Evolutionary conservation across 2,888 invertebrate species (phyloP).

Genomic region (Dusona sp.): DNA sequence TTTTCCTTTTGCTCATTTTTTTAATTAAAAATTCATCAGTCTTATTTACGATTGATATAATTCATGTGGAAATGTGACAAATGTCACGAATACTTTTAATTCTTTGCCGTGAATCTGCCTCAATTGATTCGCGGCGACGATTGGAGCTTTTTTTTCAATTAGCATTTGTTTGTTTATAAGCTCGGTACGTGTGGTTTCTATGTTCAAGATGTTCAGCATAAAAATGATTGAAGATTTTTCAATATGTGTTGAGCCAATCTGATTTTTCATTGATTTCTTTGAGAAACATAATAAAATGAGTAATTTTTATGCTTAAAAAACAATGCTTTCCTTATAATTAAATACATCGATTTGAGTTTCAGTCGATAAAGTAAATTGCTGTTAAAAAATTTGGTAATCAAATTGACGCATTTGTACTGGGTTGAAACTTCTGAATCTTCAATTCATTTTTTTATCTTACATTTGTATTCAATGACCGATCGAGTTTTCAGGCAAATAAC

Average conservation of each 20-base stretch:
- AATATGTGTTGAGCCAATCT: not conserved
- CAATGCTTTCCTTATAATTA: not conserved
- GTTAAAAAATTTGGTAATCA: not conserved
- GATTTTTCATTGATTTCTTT: not conserved
- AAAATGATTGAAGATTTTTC: not conserved
- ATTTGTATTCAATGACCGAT: not conserved
- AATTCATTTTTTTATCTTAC: no score
- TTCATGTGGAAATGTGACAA: constrained; percentile 4
- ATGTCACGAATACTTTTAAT: constrained; percentile 11
- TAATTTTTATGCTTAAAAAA: not conserved
- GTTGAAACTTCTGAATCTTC: no score
- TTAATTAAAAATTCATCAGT: not conserved
- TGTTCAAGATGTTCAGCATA: not conserved
- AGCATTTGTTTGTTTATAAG: not conserved
- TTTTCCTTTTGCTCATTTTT: not conserved
- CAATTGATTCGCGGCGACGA: not conserved
- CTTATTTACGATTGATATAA: constrained; percentile 5
- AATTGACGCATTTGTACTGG: not conserved
- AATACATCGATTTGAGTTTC: not conserved
- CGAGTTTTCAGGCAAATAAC: not conserved
- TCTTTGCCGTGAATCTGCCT: not conserved
- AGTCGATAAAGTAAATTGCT: constrained; percentile 29
- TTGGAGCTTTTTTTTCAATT: constrained; percentile 26
- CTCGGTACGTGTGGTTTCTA: constrained; percentile 32
- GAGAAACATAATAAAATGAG: no score